A percentile compares a stretch with the other conserved stretches of the same genome.
phyloP scores from a whole-genome alignment of 2,113 vertebrate genomes.

The Thalassarche chlororhynchos region DNA sequence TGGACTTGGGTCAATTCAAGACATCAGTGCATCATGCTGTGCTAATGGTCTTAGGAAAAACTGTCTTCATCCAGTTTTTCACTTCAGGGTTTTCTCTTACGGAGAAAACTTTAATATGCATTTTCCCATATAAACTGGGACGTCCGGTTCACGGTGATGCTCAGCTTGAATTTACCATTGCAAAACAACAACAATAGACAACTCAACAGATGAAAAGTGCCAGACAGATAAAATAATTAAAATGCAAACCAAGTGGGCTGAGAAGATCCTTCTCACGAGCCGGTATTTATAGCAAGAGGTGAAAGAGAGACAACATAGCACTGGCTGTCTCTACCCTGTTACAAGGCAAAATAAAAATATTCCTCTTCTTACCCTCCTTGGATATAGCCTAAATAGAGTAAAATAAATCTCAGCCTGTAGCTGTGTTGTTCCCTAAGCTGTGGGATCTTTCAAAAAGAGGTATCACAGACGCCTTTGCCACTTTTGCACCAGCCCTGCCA shows the following conservation, averaged over 20 bases:
- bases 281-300: slow-evolving; percentile 49
- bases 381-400: background rate
- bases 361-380: background rate
- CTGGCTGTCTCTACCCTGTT: background rate
- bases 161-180: background rate
- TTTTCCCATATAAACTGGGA: background rate
- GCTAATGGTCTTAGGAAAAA: background rate
- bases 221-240: slow-evolving; percentile 59
- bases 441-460: background rate
- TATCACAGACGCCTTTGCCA: background rate
- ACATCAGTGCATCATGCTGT: background rate
- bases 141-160: background rate
- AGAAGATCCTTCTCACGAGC: background rate
- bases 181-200: background rate
- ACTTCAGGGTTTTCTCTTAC: background rate
- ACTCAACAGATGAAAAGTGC: slow-evolving; percentile 4
- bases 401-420: background rate
- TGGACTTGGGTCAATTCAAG: background rate
- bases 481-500: background rate
- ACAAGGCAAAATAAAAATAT: slow-evolving; percentile 11
- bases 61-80: background rate
- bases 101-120: background rate
- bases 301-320: background rate
- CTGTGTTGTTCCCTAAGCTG: background rate
- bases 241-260: slow-evolving; percentile 33